Percentiles rank a stretch among this genome's conserved stretches.
These are phyloP conservation scores for Meriones unguiculatus DNA, from an alignment of 2,113 vertebrate genomes.

Conservation along the genomic window DNA sequence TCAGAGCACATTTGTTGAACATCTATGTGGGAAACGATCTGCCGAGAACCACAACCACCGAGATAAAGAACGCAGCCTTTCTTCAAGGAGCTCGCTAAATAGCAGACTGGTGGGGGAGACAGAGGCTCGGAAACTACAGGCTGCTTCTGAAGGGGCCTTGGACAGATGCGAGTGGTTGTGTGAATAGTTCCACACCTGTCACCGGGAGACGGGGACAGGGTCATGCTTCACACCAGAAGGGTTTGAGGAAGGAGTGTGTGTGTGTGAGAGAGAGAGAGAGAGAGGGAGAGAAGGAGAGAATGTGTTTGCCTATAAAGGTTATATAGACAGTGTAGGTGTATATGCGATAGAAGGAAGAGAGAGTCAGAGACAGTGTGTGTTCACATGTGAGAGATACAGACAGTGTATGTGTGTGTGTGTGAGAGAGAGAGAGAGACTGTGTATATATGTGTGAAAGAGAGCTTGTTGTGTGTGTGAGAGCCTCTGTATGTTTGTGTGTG, in stretches of 20 bases:
- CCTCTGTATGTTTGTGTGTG: not conserved
- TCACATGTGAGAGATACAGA: no score
- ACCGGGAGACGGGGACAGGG: not conserved
- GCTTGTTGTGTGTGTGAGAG: no score
- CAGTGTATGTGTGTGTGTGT: not conserved
- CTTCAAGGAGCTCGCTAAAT: not conserved
- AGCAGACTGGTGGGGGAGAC: slow-evolving; percentile 55
- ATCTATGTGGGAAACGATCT: not conserved
- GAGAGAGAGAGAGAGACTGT: not conserved
- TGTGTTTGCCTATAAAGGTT: not conserved
- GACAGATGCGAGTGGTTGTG: not conserved
- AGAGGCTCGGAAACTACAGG: not conserved
- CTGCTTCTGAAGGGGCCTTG: not conserved
- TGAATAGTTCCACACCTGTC: not conserved
- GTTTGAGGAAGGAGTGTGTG: not conserved
- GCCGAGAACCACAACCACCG: not conserved
- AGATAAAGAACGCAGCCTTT: slow-evolving; percentile 30
- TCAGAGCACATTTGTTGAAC: not conserved
- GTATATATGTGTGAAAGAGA: not conserved
- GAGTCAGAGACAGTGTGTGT: not conserved
- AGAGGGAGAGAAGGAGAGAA: not conserved
- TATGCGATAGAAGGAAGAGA: not conserved
- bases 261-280: not conserved
- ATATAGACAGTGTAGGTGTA: not conserved
- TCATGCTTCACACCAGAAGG: not conserved